phyloP scores from a whole-genome alignment of 53 echinoderm and acorn worm genomes.

The Luidia sarsii region DNA sequence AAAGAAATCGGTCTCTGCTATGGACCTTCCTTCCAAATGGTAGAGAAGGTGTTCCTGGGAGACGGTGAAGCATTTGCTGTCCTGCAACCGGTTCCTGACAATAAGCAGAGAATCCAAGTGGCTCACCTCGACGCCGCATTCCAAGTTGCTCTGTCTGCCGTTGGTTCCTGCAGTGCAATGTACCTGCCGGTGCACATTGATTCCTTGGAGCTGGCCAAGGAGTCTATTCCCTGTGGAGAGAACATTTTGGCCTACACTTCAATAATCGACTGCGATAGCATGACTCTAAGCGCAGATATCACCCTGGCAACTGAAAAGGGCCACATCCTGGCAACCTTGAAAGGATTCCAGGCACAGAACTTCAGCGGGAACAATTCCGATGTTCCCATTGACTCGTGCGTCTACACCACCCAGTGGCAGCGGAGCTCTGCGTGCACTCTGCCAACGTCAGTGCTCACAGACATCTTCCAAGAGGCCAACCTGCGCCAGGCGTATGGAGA shows the following conservation, averaged over 20 bases:
- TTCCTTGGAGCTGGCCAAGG: constrained; percentile 65
- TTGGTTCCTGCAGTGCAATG: constrained; percentile 57
- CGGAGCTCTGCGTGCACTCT: constrained; percentile 57
- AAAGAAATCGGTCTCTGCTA: constrained; percentile 64
- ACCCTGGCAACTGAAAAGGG: constrained; percentile 44
- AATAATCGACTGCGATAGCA: constrained; percentile 73
- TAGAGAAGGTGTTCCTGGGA: constrained; percentile 70
- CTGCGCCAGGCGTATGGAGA: constrained; percentile 34
- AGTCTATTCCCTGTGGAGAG: constrained; percentile 58
- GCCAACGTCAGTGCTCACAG: constrained; percentile 59
- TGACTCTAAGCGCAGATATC: constrained; percentile 59
- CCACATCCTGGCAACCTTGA: constrained; percentile 60
- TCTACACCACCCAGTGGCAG: constrained; percentile 85
- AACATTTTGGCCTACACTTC: constrained; percentile 65
- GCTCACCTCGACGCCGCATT: constrained; percentile 81
- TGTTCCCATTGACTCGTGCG: constrained; percentile 66
- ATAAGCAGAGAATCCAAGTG: constrained; percentile 82
- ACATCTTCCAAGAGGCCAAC: constrained; percentile 65
- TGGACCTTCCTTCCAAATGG: constrained; percentile 74
- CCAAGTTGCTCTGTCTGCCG: constrained; percentile 65
- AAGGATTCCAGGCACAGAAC: constrained; percentile 66
- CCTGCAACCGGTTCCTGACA: constrained; percentile 58
- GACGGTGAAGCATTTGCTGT: constrained; percentile 74
- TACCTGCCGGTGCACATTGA: constrained; percentile 64
- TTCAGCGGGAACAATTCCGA: constrained; percentile 50